Evolutionary conservation across 2,888 invertebrate species (phyloP).

Genomic region (Heteromurus nitidus): DNA sequence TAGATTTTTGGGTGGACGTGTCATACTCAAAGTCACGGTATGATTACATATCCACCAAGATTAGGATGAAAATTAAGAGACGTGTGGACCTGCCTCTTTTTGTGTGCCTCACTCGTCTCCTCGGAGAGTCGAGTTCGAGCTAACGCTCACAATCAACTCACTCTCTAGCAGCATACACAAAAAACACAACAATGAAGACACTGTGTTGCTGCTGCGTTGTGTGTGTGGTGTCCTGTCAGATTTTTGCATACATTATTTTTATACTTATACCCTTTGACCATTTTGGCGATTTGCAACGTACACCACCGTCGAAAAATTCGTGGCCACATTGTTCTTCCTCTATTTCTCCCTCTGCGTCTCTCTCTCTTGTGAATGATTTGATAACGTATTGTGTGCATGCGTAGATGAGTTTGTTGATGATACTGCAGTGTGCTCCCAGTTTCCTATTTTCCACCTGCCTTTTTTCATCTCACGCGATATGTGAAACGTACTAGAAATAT

Average conservation of each 20-base stretch:
- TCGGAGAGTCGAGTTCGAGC: not conserved
- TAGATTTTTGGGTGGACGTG: slow-evolving; percentile 62
- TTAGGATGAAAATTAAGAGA: slow-evolving; percentile 60
- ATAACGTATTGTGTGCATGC: no score
- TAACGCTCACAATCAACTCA: not conserved
- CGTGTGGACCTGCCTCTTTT: slow-evolving; percentile 57
- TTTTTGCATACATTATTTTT: slow-evolving; percentile 60
- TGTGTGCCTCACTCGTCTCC: slow-evolving; percentile 3
- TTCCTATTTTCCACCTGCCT: no score
- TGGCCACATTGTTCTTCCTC: no score
- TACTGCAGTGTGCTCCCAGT: no score
- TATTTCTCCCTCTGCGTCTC: slow-evolving; percentile 8
- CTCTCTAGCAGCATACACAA: not conserved
- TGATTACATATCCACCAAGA: slow-evolving; percentile 59
- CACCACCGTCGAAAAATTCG: no score
- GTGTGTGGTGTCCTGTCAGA: slow-evolving; percentile 58
- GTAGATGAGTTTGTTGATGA: no score
- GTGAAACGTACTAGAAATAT: no score
- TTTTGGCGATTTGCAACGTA: slow-evolving; percentile 49
- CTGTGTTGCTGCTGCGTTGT: slow-evolving; percentile 32
- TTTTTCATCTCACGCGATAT: no score
- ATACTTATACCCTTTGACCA: slow-evolving; percentile 60
- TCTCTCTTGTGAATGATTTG: no score
- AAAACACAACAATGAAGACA: slow-evolving; percentile 22
- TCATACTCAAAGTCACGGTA: slow-evolving; percentile 61